Base-by-base conservation (phyloP, 2,888 invertebrate genomes). In the Macrosoma leucophasiata region DNA sequence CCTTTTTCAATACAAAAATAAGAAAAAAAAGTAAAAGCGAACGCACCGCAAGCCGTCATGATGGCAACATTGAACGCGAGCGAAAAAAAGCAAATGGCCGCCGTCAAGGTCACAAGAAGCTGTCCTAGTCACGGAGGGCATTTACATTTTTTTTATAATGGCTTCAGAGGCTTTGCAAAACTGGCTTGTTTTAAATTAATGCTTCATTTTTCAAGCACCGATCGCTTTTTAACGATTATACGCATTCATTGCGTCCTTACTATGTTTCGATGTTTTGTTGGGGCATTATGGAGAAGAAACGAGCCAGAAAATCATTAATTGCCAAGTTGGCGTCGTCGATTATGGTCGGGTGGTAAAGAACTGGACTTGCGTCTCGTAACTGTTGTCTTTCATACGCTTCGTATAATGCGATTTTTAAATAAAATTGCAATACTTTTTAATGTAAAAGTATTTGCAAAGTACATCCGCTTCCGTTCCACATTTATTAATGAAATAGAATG, bases 61-160 rank as follows among this genome's bases (percentile, higher is more conserved):
- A 64, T 74, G 78, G 81, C 69, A 79, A 78, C 82, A 81, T 76
- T 78, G 79, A 77, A 61, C 72, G 72, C 69, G 73, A 63, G 70
- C 75, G 77, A 79, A 79, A 62, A 54, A 77, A 76, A 76, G 68
- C 71, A 73, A 74, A 81, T 77, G 78, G 78, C 76, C 71, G 72
- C 61, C 63, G 46, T 56, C 81, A 84, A 84, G 82, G 82, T 79
- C 84, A 58, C 62, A 65, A 74, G 75, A 78, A 76, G 81, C 76
- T 78, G 82, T 81, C 81, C 78, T 81, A 82, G 81, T 77, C 77
- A 70, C 58, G 66, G 77, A 79, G 77, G 73, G 75, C 77, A 70
- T 75, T 75, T 71, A 76, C 71, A 71, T 75, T 77, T 81, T 65
- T n/a, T 76, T 73, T 68, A 64, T 60, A 55, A 56, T 53, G 50